Conservation (phyloP, 2,888 invertebrate genomes). For the Exephanes ischioxanthus region DNA sequence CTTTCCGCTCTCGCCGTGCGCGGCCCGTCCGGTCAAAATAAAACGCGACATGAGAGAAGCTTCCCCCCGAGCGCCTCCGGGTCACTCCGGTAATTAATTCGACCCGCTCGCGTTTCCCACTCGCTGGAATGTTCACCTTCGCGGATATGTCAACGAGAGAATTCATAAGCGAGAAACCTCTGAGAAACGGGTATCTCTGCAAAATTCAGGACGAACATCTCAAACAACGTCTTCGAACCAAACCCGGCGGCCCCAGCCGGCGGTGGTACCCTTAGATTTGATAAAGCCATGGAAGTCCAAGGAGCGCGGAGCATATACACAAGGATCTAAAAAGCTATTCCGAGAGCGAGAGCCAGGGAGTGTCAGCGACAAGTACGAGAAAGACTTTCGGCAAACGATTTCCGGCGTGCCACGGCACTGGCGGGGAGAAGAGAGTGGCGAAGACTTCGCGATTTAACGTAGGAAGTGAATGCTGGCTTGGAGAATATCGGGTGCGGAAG, state of each 20-base stretch:
- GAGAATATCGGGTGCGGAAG: slow-evolving; percentile 57
- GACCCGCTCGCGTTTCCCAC: background rate
- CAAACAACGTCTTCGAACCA: slow-evolving; percentile 13
- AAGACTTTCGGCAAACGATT: slow-evolving; percentile 60
- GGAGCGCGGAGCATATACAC: slow-evolving; percentile 1
- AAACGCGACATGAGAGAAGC: slow-evolving; percentile 9
- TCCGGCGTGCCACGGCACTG: slow-evolving; percentile 27
- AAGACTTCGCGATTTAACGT: slow-evolving; percentile 42
- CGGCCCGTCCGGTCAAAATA: slow-evolving; percentile 26
- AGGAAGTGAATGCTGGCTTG: slow-evolving; percentile 27
- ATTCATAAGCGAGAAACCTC: slow-evolving; percentile 6
- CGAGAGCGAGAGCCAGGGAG: slow-evolving; percentile 29
- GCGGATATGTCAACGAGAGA: background rate
- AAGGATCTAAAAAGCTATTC: slow-evolving; percentile 47
- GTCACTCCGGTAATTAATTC: slow-evolving; percentile 47
- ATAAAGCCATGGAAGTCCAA: slow-evolving; percentile 18
- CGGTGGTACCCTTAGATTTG: slow-evolving; percentile 24
- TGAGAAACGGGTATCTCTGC: background rate
- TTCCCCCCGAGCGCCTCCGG: slow-evolving; percentile 9
- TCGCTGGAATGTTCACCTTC: slow-evolving; percentile 10
- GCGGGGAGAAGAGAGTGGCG: background rate
- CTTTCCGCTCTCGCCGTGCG: slow-evolving; percentile 61
- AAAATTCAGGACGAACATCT: slow-evolving; percentile 29
- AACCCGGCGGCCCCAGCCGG: background rate
- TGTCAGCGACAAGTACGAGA: slow-evolving; percentile 56